Evolutionary conservation across 2,797 vertebrate genomes (phyloP).

Genomic region (Parotocinclus haroldoi): DNA sequence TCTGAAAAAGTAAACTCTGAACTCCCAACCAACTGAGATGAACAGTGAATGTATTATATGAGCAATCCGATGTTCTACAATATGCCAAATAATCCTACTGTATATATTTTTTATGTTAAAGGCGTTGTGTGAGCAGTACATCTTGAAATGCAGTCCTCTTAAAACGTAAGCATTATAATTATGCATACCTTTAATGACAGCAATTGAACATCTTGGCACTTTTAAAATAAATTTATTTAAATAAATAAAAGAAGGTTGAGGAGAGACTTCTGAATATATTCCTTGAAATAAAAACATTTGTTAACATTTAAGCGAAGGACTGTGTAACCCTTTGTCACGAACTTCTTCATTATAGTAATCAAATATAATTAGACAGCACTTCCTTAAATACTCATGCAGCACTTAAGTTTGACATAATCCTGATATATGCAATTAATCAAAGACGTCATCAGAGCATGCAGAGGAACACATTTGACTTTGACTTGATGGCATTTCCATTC

Average conservation of each 20-base stretch:
- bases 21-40: not conserved
- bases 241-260: slow-evolving; percentile 23
- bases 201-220: slow-evolving; percentile 34
- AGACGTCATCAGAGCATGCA: slow-evolving; percentile 33
- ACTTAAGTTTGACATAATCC: slow-evolving; percentile 59
- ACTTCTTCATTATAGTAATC: slow-evolving; percentile 69
- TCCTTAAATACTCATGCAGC: slow-evolving; percentile 62
- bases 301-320: slow-evolving; percentile 50
- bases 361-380: slow-evolving; percentile 63
- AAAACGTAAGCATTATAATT: too few relatives aligned
- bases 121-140: too few relatives aligned
- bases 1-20: not conserved
- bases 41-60: not conserved
- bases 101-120: too few relatives aligned
- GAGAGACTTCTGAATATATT: slow-evolving; percentile 42
- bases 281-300: slow-evolving; percentile 32
- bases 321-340: slow-evolving; percentile 52
- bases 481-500: slow-evolving; percentile 7
- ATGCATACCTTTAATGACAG: too few relatives aligned
- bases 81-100: too few relatives aligned
- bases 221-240: slow-evolving; percentile 46
- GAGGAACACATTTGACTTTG: slow-evolving; percentile 34
- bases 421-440: slow-evolving; percentile 52
- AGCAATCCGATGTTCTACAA: not conserved
- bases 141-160: too few relatives aligned